Evolutionary conservation across 2,888 invertebrate genomes (phyloP), one percentile per base, ranked within the genome.

Genomic region (Euclidia mi): DNA sequence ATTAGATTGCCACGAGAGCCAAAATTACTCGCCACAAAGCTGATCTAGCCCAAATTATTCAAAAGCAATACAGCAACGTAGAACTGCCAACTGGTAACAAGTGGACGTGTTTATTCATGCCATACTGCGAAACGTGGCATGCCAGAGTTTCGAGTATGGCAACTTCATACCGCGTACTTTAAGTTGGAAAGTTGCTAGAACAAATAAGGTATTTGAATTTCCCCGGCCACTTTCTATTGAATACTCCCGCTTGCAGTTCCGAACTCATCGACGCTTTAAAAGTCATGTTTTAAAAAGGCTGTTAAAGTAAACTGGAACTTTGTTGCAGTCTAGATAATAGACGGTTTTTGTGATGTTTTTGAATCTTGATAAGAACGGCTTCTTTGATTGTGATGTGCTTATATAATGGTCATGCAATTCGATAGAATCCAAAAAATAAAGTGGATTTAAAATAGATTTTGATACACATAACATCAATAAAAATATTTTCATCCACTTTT

Each of bases 171-270:
- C 66, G 71, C 62, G 41, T 56, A 63, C 69, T 65, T 60, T 29
- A 64, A 63, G 64, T 76, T 67, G 12, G 43, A 50, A 67, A 76
- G 65, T 71, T 78, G 55, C 59, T 71, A 76, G 61, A 68, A 76
- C 61, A 72, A 72, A 68, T 65, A 70, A 70, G 76, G 77, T 50
- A 79, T 80, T 79, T 79, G 77, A 78, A 79, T 80, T 80, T 76
- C 67, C 65, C 64, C 55, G 67, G 53, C 71, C 64, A 65, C 68
- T 79, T 72, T 62, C 74, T 70, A 77, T 74, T 74, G 77, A 74
- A 74, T 66, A 74, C 71, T 51, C 56, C 41, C 34, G 58, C 63
- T 56, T 56, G 45, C 48, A 78, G 70, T 65, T 78, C 17, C 29
- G 44, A 73, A 73, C 66, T 65, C 57, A 50, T 49, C 44, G 46